Percentiles rank a stretch among this genome's conserved stretches.
Conservation (phyloP, 1,140 invertebrate genomes). For the Drosophila kepulauana region DNA sequence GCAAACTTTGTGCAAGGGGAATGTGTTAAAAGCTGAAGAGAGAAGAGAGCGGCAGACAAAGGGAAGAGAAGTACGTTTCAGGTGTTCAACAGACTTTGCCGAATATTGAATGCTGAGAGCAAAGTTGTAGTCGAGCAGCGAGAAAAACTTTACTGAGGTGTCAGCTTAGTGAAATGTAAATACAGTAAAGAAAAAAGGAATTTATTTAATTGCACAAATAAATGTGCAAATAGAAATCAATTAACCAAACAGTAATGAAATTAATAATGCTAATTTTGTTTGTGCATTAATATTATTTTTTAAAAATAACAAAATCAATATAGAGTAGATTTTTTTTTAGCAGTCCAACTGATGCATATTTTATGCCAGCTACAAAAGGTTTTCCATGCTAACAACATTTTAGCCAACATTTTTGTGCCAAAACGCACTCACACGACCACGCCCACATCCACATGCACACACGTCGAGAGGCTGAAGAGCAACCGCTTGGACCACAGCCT, state of each 20-base stretch:
- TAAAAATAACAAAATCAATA: conserved; percentile 9
- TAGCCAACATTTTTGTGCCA: neutral
- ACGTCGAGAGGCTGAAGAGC: neutral
- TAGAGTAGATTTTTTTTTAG: neutral
- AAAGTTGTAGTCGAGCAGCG: neutral
- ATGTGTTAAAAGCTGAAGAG: too few species aligned
- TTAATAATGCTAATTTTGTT: neutral
- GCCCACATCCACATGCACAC: neutral
- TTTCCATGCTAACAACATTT: conserved; percentile 5
- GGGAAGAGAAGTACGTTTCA: neutral
- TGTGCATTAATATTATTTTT: neutral
- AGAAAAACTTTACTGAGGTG: conserved; percentile 22
- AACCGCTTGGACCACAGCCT: conserved; percentile 54
- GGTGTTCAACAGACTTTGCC: neutral
- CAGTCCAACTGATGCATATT: neutral
- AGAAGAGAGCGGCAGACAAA: neutral
- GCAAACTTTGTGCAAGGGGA: conserved; percentile 57
- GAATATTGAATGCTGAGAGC: conserved; percentile 1
- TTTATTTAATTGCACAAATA: neutral
- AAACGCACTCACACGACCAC: neutral
- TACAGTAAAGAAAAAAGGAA: too few species aligned
- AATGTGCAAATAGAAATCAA: neutral
- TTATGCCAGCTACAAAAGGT: neutral
- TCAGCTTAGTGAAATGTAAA: conserved; percentile 44
- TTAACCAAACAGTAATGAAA: neutral